Evolutionary conservation across 2,888 invertebrate genomes (phyloP).

Genomic region (Stomorhina lunata): DNA sequence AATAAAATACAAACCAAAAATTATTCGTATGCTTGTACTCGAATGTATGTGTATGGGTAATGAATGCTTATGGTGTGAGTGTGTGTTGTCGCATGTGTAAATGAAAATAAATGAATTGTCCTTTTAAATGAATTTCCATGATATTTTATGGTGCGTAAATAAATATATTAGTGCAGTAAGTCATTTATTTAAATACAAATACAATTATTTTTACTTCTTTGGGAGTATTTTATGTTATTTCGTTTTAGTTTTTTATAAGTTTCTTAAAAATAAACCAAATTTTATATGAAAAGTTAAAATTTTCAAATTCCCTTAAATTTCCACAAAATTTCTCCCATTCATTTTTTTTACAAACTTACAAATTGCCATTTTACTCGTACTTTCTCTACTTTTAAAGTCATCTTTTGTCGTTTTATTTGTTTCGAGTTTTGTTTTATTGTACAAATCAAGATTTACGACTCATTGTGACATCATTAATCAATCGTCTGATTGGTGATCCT

Average conservation of each 20-base stretch:
- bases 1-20: conserved; percentile 13
- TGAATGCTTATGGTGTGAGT: no score
- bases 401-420: conserved; percentile 11
- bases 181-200: conserved; percentile 64
- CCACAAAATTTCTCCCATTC: no score
- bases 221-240: neutral
- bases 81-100: conserved; percentile 44
- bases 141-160: conserved; percentile 66
- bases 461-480: conserved; percentile 80
- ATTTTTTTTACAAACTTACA: no score
- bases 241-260: neutral
- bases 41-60: neutral
- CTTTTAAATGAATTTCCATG: conserved; percentile 62
- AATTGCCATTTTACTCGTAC: neutral
- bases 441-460: conserved; percentile 80
- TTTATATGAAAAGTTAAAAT: no score
- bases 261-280: neutral
- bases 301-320: no score
- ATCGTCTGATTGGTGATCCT: conserved; percentile 80
- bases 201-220: conserved; percentile 54
- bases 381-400: neutral
- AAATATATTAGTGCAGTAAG: conserved; percentile 67
- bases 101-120: conserved; percentile 64
- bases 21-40: neutral
- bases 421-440: conserved; percentile 55